Evolutionary conservation across 2,113 vertebrate species (phyloP), one percentile per base, ranked within the genome.

Genomic region (Tyto alba): DNA sequence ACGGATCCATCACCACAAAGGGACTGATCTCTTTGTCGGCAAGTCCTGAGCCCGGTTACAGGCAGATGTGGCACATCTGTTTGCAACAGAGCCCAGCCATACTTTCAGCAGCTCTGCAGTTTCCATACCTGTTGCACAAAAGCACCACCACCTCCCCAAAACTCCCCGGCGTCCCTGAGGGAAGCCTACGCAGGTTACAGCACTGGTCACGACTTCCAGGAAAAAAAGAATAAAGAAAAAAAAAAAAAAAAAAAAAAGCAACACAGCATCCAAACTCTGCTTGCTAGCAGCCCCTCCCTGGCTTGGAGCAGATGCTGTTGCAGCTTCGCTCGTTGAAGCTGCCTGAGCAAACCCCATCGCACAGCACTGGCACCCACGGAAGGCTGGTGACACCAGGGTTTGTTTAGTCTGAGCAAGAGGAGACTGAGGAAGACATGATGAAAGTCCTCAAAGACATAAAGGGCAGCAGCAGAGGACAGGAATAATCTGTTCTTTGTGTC

Each of bases 401-500:
- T 34, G 48, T 87, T 64, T 10, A 19, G 77, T 64, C 86, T 38
- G 81, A 72, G 10, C 8, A 0, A n/a, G 73, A 84, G 27, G 45
- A 66, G 77, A 16, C 34, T 0, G 2, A 77, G 30, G 53, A 30
- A 77, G 84, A 67, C 17, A 3, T 13, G 43, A 67, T 77, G 64
- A 77, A 88, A 91, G 75, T 23, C 79, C 64, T 88, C 59, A 17
- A 34, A 81, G 84, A 52, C 74, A 14, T 23, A 55, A 85, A 85
- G 88, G 85, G 69, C 75, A 53, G 88, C 63, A 56, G 88, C 59
- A 16, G 63, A 81, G 59, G 75, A 85, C 71, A 43, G 75, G 85
- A 89, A 89, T 88, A 63, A 91, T 91, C 91, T 88, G 94, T 81
- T 85, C 91, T 77, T 85, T 72, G 48, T 63, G 75, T 93, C 91